Evolutionary conservation across 2,888 invertebrate genomes (phyloP), one percentile per base, ranked within the genome.

Genomic region (Drosophila mimica): DNA sequence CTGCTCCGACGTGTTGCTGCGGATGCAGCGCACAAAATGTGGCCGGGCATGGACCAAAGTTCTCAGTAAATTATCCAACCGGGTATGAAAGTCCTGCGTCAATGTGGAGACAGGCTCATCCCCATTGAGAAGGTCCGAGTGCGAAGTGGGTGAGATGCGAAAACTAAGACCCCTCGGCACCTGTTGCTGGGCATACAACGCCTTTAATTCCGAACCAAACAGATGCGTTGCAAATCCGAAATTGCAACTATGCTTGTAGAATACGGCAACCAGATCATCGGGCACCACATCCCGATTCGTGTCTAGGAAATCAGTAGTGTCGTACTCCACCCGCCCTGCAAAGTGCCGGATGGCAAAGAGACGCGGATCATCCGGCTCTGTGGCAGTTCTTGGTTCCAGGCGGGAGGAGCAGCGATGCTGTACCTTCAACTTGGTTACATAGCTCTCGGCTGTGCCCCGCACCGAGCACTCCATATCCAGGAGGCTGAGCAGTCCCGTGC

Each of bases 161-260:
- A 98, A 98, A 91, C 97, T 96, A 74, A 97, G 95, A 67, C 97
- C 97, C 76, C 95, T 94, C 17, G 96, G 97, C 61, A 95, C 96
- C 57, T 95, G 96, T 83, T 96, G 96, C 78, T 96, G 94, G 4
- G 96, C 95, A 88, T 96, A 96, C 17, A 97, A 93, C 3, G 96
- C 96, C 94, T 98, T 98, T 74, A 99, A 94, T 93, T 99, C 99
- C 62, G 97, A 96, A 1, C 98, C 97, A 92, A 99, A 99, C n/a
- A 99, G 94, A 92, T 99, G 98, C 25, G 98, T 98, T 1, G 98
- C 98, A 93, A 99, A 99, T n/a, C 98, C 98, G 93, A 99, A 99
- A 92, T 97, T 98, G 93, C 98, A 99, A 66, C 96, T 96, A 89
- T 98, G 96, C 90, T 97, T 97, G 93, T 98, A 97, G 93, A 99